Percentiles rank a stretch among this genome's conserved stretches.
Conservation (phyloP, 2,888 invertebrate genomes). For the Timema cristinae region DNA sequence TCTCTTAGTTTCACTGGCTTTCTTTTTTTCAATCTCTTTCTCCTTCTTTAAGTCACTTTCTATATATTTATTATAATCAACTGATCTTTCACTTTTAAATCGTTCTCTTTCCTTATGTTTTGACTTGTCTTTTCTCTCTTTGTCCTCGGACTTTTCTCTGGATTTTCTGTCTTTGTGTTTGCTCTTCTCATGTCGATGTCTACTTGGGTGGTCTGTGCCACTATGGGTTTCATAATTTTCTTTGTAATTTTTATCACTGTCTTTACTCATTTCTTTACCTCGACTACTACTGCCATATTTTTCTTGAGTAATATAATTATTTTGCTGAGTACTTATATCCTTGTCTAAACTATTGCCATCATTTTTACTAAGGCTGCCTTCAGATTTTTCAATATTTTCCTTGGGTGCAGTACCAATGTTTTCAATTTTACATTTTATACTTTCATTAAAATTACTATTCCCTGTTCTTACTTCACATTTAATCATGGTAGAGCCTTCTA, state of each 20-base stretch:
- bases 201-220: too few species aligned
- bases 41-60: background rate
- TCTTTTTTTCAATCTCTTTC: constrained; percentile 9
- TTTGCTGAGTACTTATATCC: background rate
- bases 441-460: too few species aligned
- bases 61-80: too few species aligned
- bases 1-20: constrained; percentile 3
- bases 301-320: background rate
- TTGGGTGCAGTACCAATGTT: background rate
- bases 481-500: too few species aligned
- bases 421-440: too few species aligned
- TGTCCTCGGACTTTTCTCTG: constrained; percentile 18
- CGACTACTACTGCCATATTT: background rate
- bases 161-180: constrained; percentile 20
- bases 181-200: constrained; percentile 17
- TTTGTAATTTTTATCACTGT: constrained; percentile 23
- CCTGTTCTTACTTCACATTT: too few species aligned
- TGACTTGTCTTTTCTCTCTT: background rate
- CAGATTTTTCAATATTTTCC: constrained; percentile 6
- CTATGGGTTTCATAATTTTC: constrained; percentile 12
- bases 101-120: constrained; percentile 17
- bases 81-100: constrained; percentile 10
- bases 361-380: background rate
- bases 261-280: constrained; percentile 26
- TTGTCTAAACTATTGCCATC: constrained; percentile 5